Evolutionary conservation across 2,888 invertebrate species (phyloP).

Genomic region (Acanthopleura granulata): DNA sequence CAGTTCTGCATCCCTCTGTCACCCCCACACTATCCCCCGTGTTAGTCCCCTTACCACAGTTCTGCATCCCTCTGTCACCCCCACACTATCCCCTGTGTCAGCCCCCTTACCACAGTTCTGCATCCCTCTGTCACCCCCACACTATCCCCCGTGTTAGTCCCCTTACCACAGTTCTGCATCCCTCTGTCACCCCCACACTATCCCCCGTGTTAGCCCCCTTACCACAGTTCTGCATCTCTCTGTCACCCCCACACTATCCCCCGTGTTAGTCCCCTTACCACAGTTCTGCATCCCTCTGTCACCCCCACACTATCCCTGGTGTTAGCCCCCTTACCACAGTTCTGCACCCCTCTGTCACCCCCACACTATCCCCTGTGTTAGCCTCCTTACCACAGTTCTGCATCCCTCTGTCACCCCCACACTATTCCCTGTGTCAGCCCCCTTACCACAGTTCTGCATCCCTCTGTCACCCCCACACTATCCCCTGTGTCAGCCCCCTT

Average conservation of each 20-base stretch:
- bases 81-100: constrained; percentile 50
- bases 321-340: too few relatives aligned
- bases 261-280: too few relatives aligned
- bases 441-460: too few relatives aligned
- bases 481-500: too few relatives aligned
- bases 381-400: too few relatives aligned
- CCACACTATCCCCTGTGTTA: constrained; percentile 50
- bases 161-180: too few relatives aligned
- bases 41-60: too few relatives aligned
- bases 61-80: constrained; percentile 59
- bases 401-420: constrained; percentile 59
- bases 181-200: constrained; percentile 52
- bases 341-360: constrained; percentile 59
- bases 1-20: constrained; percentile 59
- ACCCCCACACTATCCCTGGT: constrained; percentile 52
- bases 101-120: too few relatives aligned
- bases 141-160: constrained; percentile 42
- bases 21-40: constrained; percentile 52
- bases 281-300: constrained; percentile 59
- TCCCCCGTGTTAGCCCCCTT: too few relatives aligned
- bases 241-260: constrained; percentile 50
- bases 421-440: too few relatives aligned
- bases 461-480: constrained; percentile 52
- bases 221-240: too few relatives aligned
- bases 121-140: constrained; percentile 59